These are phyloP conservation scores for Amblyteles armatorius DNA, from an alignment of 2,888 invertebrate species.

Conservation along the genomic window DNA sequence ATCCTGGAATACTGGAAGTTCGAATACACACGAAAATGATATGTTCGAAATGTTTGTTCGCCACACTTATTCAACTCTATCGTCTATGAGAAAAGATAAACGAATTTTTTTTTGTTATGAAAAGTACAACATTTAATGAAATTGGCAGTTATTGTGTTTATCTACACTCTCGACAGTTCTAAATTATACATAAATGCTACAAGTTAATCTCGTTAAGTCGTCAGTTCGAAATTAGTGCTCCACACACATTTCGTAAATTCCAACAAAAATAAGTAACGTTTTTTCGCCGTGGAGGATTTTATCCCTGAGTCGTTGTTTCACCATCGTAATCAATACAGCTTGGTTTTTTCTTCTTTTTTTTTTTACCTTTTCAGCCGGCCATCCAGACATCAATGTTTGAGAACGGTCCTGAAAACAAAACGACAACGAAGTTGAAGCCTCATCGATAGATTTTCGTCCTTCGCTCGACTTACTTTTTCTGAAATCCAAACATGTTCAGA, in stretches of 20 bases:
- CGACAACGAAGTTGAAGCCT: background rate
- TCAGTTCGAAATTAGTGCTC: slow-evolving; percentile 44
- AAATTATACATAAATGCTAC: slow-evolving; percentile 19
- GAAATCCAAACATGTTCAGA: slow-evolving; percentile 89
- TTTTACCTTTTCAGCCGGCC: background rate
- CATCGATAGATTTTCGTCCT: background rate
- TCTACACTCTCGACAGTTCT: slow-evolving; percentile 33
- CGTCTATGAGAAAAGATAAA: slow-evolving; percentile 9
- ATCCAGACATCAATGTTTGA: slow-evolving; percentile 60
- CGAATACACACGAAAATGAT: slow-evolving; percentile 55
- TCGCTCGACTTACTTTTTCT: slow-evolving; percentile 86
- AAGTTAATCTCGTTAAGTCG: slow-evolving; percentile 29
- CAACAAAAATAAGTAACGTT: slow-evolving; percentile 11
- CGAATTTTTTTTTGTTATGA: background rate
- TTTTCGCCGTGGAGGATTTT: background rate
- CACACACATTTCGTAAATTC: slow-evolving; percentile 39
- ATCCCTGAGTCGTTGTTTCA: slow-evolving; percentile 47
- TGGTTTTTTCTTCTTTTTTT: background rate
- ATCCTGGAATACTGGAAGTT: slow-evolving; percentile 52
- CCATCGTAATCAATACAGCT: slow-evolving; percentile 46
- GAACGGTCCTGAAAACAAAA: slow-evolving; percentile 63
- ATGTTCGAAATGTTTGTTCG: slow-evolving; percentile 20
- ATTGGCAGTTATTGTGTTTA: slow-evolving; percentile 46
- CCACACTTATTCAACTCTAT: background rate
- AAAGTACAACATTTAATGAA: slow-evolving; percentile 53